Base-by-base conservation (phyloP, 1,140 invertebrate species). In the Frieseomelitta varia region DNA sequence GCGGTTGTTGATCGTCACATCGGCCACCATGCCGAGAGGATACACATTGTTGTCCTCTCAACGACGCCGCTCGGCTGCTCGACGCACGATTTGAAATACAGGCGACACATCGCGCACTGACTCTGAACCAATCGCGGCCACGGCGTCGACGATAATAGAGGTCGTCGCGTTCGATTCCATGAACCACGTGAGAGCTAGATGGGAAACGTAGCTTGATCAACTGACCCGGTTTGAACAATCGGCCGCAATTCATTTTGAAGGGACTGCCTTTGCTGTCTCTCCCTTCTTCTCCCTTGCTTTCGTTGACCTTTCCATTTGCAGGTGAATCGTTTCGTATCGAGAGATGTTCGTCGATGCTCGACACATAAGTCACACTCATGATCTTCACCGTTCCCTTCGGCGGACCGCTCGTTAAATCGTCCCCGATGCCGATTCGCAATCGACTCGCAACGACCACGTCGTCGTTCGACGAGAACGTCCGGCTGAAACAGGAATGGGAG, bases 31-130 rank as follows among this genome's bases (percentile, higher is more conserved):
- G 68, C 11, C 76, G 76, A 61, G 81, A 71, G 47, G 56, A 71
- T 30, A 15, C 51, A 34, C 83, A 84, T 84, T 61, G 69, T 84
- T 61, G 69, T 84, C 81, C 81, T 84, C 58, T 73, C 51, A 27
- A 53, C 30, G 19, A 34, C 27, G 39, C 39, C 8, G 39, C 76
- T 61, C 34, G 67, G 51, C 47, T 69, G 51, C 19, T 24, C 34
- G 34, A 27, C n/a, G 30, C 51, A 65, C 83, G 83, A 80, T 84
- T 84, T 79, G 83, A 84, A 84, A 84, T 84, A 79, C 69, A 69
- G 34, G 68, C 56, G 34, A 74, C 77, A 58, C 83, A 84, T 80
- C 77, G 77, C 77, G 83, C 83, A 84, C 69, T 55, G 58, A 24
- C 30, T 79, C 83, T 67, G 69, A 79, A 79, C 83, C 78, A 79